A percentile compares a stretch with the other conserved stretches of the same genome.
Conservation (phyloP, 2,113 vertebrate genomes). For the Saguinus imperator region DNA sequence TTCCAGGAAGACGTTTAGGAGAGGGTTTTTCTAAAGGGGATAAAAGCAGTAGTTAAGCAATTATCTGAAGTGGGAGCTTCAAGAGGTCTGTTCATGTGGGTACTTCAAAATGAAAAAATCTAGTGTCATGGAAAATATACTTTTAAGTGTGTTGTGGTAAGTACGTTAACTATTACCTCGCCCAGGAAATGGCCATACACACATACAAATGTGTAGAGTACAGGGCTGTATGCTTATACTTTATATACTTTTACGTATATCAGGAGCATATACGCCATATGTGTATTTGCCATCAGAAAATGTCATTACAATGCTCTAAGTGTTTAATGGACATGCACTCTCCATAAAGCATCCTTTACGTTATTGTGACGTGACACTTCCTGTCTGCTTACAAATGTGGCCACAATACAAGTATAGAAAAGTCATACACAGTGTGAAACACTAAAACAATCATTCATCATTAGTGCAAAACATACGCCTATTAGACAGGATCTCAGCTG, state of each 20-base stretch:
- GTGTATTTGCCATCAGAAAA: not conserved
- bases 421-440: not conserved
- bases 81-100: accelerated
- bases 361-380: not conserved
- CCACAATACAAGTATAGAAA: not conserved
- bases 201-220: too few relatives aligned
- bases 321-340: not conserved
- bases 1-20: not conserved
- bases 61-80: accelerated
- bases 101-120: too few relatives aligned
- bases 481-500: not conserved
- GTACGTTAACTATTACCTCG: accelerated
- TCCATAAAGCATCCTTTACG: not conserved
- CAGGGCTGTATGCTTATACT: accelerated
- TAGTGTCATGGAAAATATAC: accelerated
- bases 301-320: not conserved
- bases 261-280: not conserved
- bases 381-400: not conserved
- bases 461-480: not conserved
- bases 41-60: too few relatives aligned
- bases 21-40: accelerated
- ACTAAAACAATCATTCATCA: not conserved
- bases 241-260: not conserved
- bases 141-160: not conserved
- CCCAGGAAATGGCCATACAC: too few relatives aligned